These are phyloP conservation scores for Ypsolopha scabrella DNA, from an alignment of 2,888 invertebrate species.

Conservation along the genomic window DNA sequence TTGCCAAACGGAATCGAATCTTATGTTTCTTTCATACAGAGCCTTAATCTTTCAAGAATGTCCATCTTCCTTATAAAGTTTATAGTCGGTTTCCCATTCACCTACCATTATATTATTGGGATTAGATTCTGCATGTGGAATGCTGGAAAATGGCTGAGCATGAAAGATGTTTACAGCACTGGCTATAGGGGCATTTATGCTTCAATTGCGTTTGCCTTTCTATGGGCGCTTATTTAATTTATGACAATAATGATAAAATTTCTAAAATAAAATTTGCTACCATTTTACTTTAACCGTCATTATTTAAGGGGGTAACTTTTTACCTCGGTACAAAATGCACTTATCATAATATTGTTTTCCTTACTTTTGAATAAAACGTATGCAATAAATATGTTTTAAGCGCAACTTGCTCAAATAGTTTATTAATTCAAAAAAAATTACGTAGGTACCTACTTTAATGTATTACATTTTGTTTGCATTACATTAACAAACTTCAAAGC, in stretches of 20 bases:
- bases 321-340: too few relatives aligned
- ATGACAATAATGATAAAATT: background rate
- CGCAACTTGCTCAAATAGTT: too few relatives aligned
- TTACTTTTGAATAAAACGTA: too few relatives aligned
- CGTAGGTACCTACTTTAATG: too few relatives aligned
- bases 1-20: slow-evolving; percentile 44
- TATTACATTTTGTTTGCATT: too few relatives aligned
- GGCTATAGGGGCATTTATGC: slow-evolving; percentile 18
- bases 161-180: slow-evolving; percentile 26
- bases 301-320: too few relatives aligned
- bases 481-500: too few relatives aligned
- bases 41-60: slow-evolving; percentile 26
- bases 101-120: slow-evolving; percentile 44
- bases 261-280: background rate
- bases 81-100: slow-evolving; percentile 31
- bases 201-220: background rate
- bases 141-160: slow-evolving; percentile 22
- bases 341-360: too few relatives aligned
- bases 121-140: slow-evolving; percentile 42
- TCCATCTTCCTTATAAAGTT: slow-evolving; percentile 30
- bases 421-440: too few relatives aligned
- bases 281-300: too few relatives aligned
- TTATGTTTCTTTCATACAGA: slow-evolving; percentile 43
- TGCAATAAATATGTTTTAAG: too few relatives aligned
- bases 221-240: background rate